Evolutionary conservation across 30 jellyfish, hydroid and myxozoan species (phyloP).

Genomic region (Aurelia coerulea): DNA sequence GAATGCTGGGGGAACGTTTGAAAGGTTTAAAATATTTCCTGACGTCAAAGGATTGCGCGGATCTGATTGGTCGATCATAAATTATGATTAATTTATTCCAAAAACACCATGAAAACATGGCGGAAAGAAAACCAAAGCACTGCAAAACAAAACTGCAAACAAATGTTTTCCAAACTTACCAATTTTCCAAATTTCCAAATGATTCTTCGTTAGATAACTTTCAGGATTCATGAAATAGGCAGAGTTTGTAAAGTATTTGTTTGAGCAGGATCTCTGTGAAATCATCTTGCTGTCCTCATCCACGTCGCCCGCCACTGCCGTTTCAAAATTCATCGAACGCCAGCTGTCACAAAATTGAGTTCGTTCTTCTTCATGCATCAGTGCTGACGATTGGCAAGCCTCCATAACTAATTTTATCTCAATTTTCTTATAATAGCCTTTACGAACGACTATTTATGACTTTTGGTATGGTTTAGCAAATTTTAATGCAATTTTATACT

Average conservation of each 20-base stretch:
- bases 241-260: neutral
- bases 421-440: too few species aligned
- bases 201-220: too few species aligned
- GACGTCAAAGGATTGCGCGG: neutral
- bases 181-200: too few species aligned
- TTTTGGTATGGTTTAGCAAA: too few species aligned
- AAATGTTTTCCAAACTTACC: too few species aligned
- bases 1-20: conserved; percentile 37
- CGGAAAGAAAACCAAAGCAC: conserved; percentile 25
- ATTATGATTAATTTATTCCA: neutral
- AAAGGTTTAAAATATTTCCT: neutral
- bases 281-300: neutral
- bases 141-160: conserved; percentile 6
- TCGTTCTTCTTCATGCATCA: neutral
- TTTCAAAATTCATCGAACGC: conserved; percentile 8
- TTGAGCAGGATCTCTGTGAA: neutral
- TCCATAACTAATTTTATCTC: too few species aligned
- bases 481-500: too few species aligned
- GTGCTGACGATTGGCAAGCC: neutral
- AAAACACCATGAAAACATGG: conserved; percentile 5
- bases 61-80: conserved; percentile 17
- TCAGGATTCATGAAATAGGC: too few species aligned
- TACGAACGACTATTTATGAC: too few species aligned
- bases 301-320: conserved; percentile 6
- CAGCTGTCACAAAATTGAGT: conserved; percentile 25